Evolutionary conservation across 2,797 vertebrate genomes (phyloP).

Genomic region (Melanotaenia pygmaea): DNA sequence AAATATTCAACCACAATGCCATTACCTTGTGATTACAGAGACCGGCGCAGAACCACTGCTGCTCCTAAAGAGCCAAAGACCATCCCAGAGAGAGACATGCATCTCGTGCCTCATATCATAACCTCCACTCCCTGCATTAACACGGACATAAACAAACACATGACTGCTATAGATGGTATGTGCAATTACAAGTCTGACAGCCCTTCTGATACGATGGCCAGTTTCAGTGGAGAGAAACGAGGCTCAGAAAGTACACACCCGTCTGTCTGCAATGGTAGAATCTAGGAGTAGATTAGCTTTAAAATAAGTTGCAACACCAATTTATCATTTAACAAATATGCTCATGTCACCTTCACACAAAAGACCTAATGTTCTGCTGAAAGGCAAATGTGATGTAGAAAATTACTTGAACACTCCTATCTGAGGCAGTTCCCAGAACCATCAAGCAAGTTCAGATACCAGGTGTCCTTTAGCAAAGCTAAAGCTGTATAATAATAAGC

Average conservation of each 20-base stretch:
- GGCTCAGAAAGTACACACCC: background rate
- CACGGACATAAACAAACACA: slow-evolving; percentile 39
- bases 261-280: background rate
- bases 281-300: background rate
- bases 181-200: slow-evolving; percentile 48
- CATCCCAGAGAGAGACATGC: slow-evolving; percentile 27
- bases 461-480: background rate
- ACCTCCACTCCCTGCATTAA: slow-evolving; percentile 32
- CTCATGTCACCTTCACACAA: background rate
- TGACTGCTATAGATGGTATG: slow-evolving; percentile 48
- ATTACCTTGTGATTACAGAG: slow-evolving; percentile 23
- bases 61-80: slow-evolving; percentile 30
- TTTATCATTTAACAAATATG: background rate
- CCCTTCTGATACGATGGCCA: background rate
- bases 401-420: background rate
- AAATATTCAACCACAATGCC: slow-evolving; percentile 9
- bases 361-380: background rate
- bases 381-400: background rate
- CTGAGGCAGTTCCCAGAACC: background rate
- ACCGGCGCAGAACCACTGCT: slow-evolving; percentile 23
- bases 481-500: background rate
- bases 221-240: background rate
- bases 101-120: slow-evolving; percentile 12
- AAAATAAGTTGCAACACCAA: background rate
- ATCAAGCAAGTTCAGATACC: background rate